A percentile compares a stretch with the other conserved stretches of the same genome.
phyloP scores from a whole-genome alignment of 1,140 invertebrate genomes.

The Eumaeus atala region DNA sequence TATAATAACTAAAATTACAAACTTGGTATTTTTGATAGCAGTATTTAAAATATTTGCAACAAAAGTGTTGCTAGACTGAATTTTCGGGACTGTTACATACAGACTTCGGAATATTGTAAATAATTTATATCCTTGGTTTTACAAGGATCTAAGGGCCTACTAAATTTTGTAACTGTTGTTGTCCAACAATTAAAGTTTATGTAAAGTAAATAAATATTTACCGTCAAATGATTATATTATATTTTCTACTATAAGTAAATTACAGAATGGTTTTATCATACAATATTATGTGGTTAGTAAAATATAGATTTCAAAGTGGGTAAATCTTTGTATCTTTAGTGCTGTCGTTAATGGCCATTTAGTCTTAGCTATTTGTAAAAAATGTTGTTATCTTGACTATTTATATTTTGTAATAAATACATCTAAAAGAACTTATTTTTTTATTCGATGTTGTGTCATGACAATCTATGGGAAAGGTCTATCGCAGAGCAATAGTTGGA shows the following conservation, averaged over 20 bases:
- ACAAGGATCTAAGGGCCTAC: conserved; percentile 48
- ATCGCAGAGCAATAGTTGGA: too few relatives aligned
- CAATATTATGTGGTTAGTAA: too few relatives aligned
- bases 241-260: neutral
- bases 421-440: conserved; percentile 37
- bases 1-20: conserved; percentile 33
- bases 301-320: too few relatives aligned
- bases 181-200: neutral
- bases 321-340: conserved; percentile 14
- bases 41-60: conserved; percentile 65
- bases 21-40: conserved; percentile 40
- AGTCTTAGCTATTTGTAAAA: conserved; percentile 53
- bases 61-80: conserved; percentile 68
- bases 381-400: conserved; percentile 60
- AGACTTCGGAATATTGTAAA: conserved; percentile 56
- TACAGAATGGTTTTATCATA: too few relatives aligned
- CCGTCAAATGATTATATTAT: neutral
- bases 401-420: conserved; percentile 53
- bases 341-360: conserved; percentile 62
- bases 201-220: neutral
- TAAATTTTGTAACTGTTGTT: conserved; percentile 6
- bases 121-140: conserved; percentile 69
- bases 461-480: neutral
- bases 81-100: conserved; percentile 47
- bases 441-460: conserved; percentile 31